Percentiles rank a stretch among this genome's conserved stretches.
Evolutionary conservation across 53 echinoderm and acorn worm species (phyloP).

Genomic region (Paracentrotus lividus): DNA sequence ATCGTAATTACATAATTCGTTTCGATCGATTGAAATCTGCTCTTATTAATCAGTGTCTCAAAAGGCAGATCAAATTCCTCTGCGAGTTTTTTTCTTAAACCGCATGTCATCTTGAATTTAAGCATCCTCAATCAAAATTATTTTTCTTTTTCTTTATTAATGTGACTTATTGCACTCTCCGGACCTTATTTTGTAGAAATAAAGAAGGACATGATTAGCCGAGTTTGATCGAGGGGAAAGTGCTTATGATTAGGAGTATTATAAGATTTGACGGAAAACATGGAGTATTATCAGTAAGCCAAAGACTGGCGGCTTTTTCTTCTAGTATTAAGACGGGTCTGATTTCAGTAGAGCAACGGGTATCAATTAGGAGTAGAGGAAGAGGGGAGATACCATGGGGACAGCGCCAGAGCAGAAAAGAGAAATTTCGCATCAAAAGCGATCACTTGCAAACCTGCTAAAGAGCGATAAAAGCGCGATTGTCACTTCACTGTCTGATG

Average conservation of each 20-base stretch:
- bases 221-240: slow-evolving; percentile 28
- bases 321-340: slow-evolving; percentile 6
- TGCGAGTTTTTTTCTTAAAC: slow-evolving; percentile 15
- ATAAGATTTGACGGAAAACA: slow-evolving; percentile 50
- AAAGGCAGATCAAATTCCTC: slow-evolving; percentile 20
- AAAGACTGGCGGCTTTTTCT: slow-evolving; percentile 23
- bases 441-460: slow-evolving; percentile 42
- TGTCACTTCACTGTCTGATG: slow-evolving; percentile 36
- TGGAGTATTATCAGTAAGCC: slow-evolving; percentile 61
- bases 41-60: slow-evolving; percentile 29
- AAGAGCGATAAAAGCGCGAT: slow-evolving; percentile 50
- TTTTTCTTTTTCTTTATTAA: background rate
- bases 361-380: slow-evolving; percentile 56
- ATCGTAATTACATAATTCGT: slow-evolving; percentile 50
- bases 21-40: slow-evolving; percentile 54
- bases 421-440: slow-evolving; percentile 69
- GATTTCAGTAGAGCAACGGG: slow-evolving; percentile 57
- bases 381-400: slow-evolving; percentile 32
- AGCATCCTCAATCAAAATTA: slow-evolving; percentile 5
- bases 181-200: background rate
- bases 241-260: slow-evolving; percentile 51
- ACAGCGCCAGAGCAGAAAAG: background rate
- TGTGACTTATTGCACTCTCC: slow-evolving; percentile 15
- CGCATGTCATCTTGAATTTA: slow-evolving; percentile 33
- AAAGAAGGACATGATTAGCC: slow-evolving; percentile 30